phyloP scores from a whole-genome alignment of 2,888 invertebrate genomes.

The Helicoverpa assulta region DNA sequence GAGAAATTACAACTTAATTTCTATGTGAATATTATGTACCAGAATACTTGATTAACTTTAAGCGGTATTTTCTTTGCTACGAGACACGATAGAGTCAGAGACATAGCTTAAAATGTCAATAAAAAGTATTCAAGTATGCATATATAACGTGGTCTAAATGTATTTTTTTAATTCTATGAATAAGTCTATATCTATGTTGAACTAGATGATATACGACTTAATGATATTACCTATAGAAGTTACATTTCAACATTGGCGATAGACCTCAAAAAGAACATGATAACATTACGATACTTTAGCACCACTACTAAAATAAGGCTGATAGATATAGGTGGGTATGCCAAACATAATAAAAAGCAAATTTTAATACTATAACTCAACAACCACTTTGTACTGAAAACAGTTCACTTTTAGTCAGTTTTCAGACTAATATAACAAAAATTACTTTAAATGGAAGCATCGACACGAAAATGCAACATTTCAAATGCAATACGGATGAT shows the following conservation, averaged over 20 bases:
- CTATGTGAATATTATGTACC: not conserved
- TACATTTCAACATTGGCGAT: constrained; percentile 38
- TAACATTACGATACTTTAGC: constrained; percentile 64
- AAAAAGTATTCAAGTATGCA: not conserved
- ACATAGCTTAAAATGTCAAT: not conserved
- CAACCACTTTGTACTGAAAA: constrained; percentile 36
- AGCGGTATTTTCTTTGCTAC: not conserved
- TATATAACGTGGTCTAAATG: constrained; percentile 7
- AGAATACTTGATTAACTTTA: not conserved
- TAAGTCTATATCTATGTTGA: constrained; percentile 20
- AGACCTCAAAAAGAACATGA: constrained; percentile 37
- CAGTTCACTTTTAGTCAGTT: constrained; percentile 17
- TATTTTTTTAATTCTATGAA: constrained; percentile 1
- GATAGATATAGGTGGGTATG: constrained; percentile 70
- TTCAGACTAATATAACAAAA: not conserved
- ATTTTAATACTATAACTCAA: constrained; percentile 53
- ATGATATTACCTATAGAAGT: constrained; percentile 6
- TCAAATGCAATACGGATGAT: constrained; percentile 11
- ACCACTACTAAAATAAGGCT: constrained; percentile 69
- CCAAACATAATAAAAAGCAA: constrained; percentile 57
- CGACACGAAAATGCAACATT: constrained; percentile 49
- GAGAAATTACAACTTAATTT: constrained; percentile 1
- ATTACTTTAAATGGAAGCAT: constrained; percentile 17
- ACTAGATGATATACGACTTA: constrained; percentile 44
- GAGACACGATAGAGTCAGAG: not conserved